These are phyloP conservation scores for Brachionus koreanus DNA, from an alignment of 1,140 invertebrate species.

Conservation along the genomic window DNA sequence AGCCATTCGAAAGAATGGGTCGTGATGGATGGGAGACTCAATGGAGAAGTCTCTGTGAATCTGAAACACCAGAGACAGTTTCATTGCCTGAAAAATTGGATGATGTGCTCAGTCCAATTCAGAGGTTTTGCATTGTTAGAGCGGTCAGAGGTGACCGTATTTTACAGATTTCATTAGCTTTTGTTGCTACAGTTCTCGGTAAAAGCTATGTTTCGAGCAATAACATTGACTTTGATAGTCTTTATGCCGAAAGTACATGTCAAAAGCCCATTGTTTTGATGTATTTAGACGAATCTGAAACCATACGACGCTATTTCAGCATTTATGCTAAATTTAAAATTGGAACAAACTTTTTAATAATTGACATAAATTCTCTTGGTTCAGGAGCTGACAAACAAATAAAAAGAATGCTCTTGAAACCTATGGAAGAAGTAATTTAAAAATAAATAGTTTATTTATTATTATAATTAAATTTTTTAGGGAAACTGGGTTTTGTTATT, in stretches of 20 bases:
- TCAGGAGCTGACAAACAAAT: constrained; percentile 49
- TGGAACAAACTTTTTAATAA: constrained; percentile 46
- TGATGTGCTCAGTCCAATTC: constrained; percentile 51
- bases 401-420: constrained; percentile 47
- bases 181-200: constrained; percentile 51
- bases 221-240: not conserved
- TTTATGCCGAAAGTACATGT: constrained; percentile 49
- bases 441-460: not conserved
- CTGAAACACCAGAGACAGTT: constrained; percentile 52
- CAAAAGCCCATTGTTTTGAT: constrained; percentile 53
- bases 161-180: constrained; percentile 52
- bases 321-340: constrained; percentile 52
- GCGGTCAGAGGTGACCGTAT: constrained; percentile 55
- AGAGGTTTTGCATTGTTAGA: constrained; percentile 54
- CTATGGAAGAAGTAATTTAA: constrained; percentile 21
- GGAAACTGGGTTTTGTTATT: constrained; percentile 55
- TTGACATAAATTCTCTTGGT: constrained; percentile 51
- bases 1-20: constrained; percentile 56
- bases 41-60: constrained; percentile 57
- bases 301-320: constrained; percentile 50
- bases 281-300: constrained; percentile 51
- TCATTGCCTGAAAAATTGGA: constrained; percentile 57
- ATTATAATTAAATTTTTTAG: constrained; percentile 45
- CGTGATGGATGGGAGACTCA: constrained; percentile 57
- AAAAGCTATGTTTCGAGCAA: constrained; percentile 18